phyloP scores from a whole-genome alignment of 2,113 vertebrate species.

The Noturus placidus region DNA sequence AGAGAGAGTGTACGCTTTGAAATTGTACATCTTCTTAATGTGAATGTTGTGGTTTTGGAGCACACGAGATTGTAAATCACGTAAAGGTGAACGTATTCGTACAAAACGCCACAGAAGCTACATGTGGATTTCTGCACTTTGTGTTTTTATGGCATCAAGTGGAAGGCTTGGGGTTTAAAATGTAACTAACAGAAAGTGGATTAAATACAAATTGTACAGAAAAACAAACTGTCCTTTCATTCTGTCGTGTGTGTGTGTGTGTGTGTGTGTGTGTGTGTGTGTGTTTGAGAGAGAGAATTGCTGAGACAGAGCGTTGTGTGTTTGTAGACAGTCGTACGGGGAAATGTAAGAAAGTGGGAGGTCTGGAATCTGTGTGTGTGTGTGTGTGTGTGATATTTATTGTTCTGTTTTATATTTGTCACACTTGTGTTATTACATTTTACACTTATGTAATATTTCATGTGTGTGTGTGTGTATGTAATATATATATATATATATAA shows the following conservation, averaged over 20 bases:
- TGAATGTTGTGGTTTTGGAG: no score
- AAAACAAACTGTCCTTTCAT: not conserved
- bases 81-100: no score
- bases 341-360: conserved; percentile 3
- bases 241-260: conserved; percentile 1
- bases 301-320: conserved; percentile 27
- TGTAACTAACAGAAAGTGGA: no score
- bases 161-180: no score
- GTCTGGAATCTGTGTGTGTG: conserved; percentile 14
- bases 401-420: not conserved
- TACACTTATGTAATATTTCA: not conserved
- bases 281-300: not conserved
- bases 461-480: not conserved
- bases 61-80: no score
- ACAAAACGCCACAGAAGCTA: no score
- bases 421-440: not conserved
- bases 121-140: no score
- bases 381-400: not conserved
- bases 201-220: not conserved
- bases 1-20: no score
- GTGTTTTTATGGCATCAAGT: no score
- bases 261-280: conserved; percentile 18
- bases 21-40: no score
- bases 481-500: no score
- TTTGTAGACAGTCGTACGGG: not conserved